phyloP scores from a whole-genome alignment of 53 echinoderm and acorn worm genomes.

The Actinopyga echinites region DNA sequence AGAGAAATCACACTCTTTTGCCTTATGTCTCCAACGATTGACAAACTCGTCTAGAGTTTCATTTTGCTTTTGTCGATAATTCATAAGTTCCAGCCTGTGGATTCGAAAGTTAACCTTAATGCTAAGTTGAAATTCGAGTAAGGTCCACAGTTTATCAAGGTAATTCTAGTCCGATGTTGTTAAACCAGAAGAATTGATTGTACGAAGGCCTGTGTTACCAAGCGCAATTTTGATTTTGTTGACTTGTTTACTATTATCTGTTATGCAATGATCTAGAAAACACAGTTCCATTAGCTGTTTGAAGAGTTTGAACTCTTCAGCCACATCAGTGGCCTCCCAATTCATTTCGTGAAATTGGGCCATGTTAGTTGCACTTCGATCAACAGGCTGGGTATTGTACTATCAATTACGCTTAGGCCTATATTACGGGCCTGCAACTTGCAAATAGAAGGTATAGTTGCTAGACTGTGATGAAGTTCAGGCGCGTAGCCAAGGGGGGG shows the following conservation, averaged over 20 bases:
- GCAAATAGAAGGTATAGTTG: too few species aligned
- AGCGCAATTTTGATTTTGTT: slow-evolving; percentile 45
- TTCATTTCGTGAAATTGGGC: slow-evolving; percentile 55
- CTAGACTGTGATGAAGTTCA: too few species aligned
- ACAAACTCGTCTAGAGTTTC: slow-evolving; percentile 50
- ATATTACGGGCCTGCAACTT: too few species aligned
- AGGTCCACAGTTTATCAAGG: slow-evolving; percentile 34
- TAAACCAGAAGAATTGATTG: slow-evolving; percentile 54
- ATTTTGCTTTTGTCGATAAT: too few species aligned
- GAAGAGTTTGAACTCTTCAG: slow-evolving; percentile 58
- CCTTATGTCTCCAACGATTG: slow-evolving; percentile 39
- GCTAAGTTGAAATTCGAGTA: slow-evolving; percentile 32
- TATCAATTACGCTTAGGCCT: too few species aligned
- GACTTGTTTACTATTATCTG: slow-evolving; percentile 37
- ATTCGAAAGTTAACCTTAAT: slow-evolving; percentile 56
- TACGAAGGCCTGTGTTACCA: slow-evolving; percentile 35
- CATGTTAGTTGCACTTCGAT: too few species aligned
- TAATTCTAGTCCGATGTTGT: slow-evolving; percentile 6
- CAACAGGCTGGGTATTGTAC: too few species aligned
- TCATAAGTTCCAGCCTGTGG: slow-evolving; percentile 52
- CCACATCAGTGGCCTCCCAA: slow-evolving; percentile 45
- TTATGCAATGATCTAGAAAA: slow-evolving; percentile 47
- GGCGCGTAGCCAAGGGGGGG: too few species aligned
- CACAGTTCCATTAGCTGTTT: slow-evolving; percentile 54
- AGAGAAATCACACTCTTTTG: slow-evolving; percentile 34